Conservation (phyloP, 2,888 invertebrate species). For the Euplagia quadripunctaria region DNA sequence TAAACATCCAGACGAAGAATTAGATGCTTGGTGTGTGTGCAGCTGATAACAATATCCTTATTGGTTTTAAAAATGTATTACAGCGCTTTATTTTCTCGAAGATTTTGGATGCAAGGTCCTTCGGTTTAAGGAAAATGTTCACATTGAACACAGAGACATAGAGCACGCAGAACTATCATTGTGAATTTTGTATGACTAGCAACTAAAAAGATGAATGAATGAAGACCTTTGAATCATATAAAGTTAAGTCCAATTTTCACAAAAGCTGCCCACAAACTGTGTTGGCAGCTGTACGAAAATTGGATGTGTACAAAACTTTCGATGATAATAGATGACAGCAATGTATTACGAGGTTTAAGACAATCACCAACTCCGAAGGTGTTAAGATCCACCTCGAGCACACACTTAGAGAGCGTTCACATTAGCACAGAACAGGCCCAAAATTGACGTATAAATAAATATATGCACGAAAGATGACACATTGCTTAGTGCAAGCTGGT, state of each 20-base stretch:
- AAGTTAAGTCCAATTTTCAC: neutral
- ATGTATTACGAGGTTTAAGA: neutral
- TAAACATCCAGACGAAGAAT: neutral
- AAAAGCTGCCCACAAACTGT: neutral
- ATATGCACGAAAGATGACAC: neutral
- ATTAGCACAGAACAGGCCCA: neutral
- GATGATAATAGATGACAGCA: neutral
- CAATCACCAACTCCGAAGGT: neutral
- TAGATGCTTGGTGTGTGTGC: too few relatives aligned
- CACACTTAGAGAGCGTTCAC: too few relatives aligned
- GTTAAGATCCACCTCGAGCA: neutral
- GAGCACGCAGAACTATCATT: neutral
- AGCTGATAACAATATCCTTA: too few relatives aligned
- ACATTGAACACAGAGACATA: constrained; percentile 2
- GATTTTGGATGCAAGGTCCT: neutral
- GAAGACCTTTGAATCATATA: neutral
- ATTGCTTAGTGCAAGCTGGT: neutral
- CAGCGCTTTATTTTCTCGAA: too few relatives aligned
- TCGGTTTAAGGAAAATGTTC: constrained; percentile 9
- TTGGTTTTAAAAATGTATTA: too few relatives aligned
- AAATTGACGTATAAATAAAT: neutral
- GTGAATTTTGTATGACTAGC: neutral
- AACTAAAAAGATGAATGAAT: neutral
- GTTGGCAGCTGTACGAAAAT: neutral
- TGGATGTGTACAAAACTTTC: neutral